Conservation (phyloP, 2,113 vertebrate genomes). For the Promerops cafer region DNA sequence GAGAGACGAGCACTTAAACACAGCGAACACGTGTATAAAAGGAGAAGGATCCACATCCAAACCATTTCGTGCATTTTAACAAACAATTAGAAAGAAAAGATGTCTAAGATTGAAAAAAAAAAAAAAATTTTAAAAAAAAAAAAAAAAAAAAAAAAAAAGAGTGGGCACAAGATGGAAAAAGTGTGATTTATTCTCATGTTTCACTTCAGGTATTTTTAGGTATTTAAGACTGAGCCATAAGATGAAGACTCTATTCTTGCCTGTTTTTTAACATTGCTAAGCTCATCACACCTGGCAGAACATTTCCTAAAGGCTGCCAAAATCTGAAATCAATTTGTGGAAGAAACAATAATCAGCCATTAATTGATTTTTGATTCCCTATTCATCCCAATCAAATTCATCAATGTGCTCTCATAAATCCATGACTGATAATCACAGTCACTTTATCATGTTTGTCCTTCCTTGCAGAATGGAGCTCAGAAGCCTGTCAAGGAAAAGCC, state of each 20-base stretch:
- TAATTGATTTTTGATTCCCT: constrained; percentile 65
- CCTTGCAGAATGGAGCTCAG: not conserved
- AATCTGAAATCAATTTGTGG: constrained; percentile 44
- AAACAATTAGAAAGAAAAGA: not conserved
- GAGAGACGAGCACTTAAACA: not conserved
- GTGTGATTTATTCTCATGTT: not conserved
- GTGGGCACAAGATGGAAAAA: not conserved
- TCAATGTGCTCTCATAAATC: not conserved
- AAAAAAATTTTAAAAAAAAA: too few relatives aligned
- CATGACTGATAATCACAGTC: not conserved
- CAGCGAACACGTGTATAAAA: not conserved
- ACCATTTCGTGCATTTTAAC: rapidly evolving
- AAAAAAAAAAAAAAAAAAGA: not conserved
- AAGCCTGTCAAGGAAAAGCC: not conserved
- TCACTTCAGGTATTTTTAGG: not conserved
- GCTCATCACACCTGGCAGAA: constrained; percentile 32
- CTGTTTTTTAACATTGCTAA: constrained; percentile 11
- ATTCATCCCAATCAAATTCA: constrained; percentile 40
- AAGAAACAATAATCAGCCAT: constrained; percentile 62
- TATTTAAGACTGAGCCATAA: not conserved
- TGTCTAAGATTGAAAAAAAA: not conserved
- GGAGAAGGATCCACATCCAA: not conserved
- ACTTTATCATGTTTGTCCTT: not conserved
- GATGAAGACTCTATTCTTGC: not conserved
- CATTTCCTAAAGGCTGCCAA: constrained; percentile 35